These are phyloP conservation scores for Pseudanteris insignis DNA, from an alignment of 2,888 invertebrate species.

Conservation along the genomic window DNA sequence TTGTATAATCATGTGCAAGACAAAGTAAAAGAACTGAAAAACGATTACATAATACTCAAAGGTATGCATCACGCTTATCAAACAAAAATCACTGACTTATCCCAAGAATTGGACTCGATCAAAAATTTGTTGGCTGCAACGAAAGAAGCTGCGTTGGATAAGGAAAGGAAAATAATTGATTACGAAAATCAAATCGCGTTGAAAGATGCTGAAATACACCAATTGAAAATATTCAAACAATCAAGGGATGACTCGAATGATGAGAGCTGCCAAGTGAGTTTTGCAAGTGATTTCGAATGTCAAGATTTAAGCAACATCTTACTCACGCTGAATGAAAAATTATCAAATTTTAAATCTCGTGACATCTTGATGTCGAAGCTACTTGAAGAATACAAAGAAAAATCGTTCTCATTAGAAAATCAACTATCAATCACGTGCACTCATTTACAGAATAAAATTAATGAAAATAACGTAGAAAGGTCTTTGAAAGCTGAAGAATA, in stretches of 20 bases:
- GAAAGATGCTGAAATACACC: constrained; percentile 46
- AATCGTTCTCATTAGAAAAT: constrained; percentile 44
- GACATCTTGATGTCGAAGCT: constrained; percentile 12
- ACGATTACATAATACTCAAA: constrained; percentile 49
- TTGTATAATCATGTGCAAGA: constrained; percentile 41
- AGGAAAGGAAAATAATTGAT: constrained; percentile 46
- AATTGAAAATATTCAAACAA: constrained; percentile 37
- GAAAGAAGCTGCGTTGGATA: constrained; percentile 42
- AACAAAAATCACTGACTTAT: constrained; percentile 46
- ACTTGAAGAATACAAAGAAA: constrained; percentile 24
- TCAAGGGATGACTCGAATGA: not conserved
- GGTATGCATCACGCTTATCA: constrained; percentile 34
- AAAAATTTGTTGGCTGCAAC: constrained; percentile 45
- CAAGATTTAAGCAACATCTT: constrained; percentile 45
- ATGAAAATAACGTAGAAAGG: too few species aligned
- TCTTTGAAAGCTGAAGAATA: too few species aligned
- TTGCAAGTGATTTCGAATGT: constrained; percentile 24
- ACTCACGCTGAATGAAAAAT: constrained; percentile 39
- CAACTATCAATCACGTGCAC: constrained; percentile 46
- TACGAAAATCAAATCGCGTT: constrained; percentile 43
- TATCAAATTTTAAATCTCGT: constrained; percentile 45
- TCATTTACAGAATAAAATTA: constrained; percentile 45
- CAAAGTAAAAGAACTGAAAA: constrained; percentile 46
- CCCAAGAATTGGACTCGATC: constrained; percentile 48
- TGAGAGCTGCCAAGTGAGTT: constrained; percentile 29